Percentiles rank a stretch among this genome's conserved stretches.
phyloP scores from a whole-genome alignment of 2,888 invertebrate species.

The Drosophila mimetica region DNA sequence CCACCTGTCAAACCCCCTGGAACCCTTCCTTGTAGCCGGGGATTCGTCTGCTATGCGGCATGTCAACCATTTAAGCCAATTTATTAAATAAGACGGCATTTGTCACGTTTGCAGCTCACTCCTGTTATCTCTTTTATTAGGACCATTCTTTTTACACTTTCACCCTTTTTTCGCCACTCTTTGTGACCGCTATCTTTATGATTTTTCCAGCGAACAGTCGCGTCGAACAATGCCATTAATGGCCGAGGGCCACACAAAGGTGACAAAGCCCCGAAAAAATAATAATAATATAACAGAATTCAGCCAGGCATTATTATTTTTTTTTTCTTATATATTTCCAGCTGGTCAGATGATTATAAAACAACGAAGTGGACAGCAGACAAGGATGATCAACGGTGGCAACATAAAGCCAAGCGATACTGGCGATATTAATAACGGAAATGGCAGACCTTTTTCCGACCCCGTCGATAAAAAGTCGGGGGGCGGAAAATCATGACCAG shows the following conservation, averaged over 20 bases:
- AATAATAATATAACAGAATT: slow-evolving; percentile 41
- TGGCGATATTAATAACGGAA: slow-evolving; percentile 40
- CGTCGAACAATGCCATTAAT: slow-evolving; percentile 63
- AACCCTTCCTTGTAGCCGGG: neutral
- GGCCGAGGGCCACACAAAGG: slow-evolving; percentile 57
- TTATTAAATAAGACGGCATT: slow-evolving; percentile 79
- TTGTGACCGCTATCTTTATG: slow-evolving; percentile 68
- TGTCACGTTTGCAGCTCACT: slow-evolving; percentile 73
- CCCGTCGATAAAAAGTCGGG: slow-evolving; percentile 23
- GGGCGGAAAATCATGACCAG: slow-evolving; percentile 16
- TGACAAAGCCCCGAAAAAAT: slow-evolving; percentile 47
- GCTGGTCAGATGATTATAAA: slow-evolving; percentile 70
- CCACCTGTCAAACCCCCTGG: neutral
- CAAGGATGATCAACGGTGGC: slow-evolving; percentile 61
- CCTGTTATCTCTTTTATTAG: slow-evolving; percentile 6
- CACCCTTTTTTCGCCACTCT: slow-evolving; percentile 9
- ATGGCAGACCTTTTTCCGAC: slow-evolving; percentile 32
- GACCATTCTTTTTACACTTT: slow-evolving; percentile 1
- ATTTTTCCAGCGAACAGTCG: slow-evolving; percentile 47
- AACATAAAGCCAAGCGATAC: slow-evolving; percentile 69
- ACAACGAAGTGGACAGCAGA: slow-evolving; percentile 30
- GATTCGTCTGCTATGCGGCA: slow-evolving; percentile 28
- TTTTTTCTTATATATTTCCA: slow-evolving; percentile 71
- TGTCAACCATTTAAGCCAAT: slow-evolving; percentile 76
- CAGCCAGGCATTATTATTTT: slow-evolving; percentile 60